phyloP scores from a whole-genome alignment of 92 coral and sea anemone species.

The Heteractis magnifica region DNA sequence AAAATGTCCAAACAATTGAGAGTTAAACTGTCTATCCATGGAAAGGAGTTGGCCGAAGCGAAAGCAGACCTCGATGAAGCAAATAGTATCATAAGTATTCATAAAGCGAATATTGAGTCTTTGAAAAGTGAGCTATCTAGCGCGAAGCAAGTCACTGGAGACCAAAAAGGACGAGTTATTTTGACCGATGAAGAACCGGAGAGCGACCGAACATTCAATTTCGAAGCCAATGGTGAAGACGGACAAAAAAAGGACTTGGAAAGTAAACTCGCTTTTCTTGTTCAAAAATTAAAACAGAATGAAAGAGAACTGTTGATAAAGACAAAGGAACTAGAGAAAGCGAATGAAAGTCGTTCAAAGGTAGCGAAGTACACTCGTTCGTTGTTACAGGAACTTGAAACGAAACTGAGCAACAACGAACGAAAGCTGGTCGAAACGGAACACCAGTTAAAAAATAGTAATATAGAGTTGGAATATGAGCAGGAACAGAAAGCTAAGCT shows the following conservation, averaged over 20 bases:
- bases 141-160: conserved; percentile 39
- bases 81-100: conserved; percentile 88
- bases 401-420: conserved; percentile 80
- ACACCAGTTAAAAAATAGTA: conserved; percentile 70
- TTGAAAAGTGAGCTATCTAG: conserved; percentile 65
- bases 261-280: conserved; percentile 62
- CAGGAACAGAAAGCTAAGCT: conserved; percentile 60
- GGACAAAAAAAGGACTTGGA: conserved; percentile 55
- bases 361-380: conserved; percentile 97
- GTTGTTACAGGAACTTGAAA: conserved; percentile 85
- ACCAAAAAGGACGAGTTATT: conserved; percentile 61
- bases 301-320: conserved; percentile 80
- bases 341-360: conserved; percentile 97
- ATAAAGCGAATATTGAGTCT: conserved; percentile 78
- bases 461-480: conserved; percentile 75
- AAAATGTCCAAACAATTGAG: conserved; percentile 72
- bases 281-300: conserved; percentile 73
- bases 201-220: conserved; percentile 53
- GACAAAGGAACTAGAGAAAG: conserved; percentile 91
- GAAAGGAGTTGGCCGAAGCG: conserved; percentile 83
- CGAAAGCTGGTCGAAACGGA: conserved; percentile 77
- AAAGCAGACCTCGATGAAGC: conserved; percentile 87
- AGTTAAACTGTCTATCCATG: conserved; percentile 69
- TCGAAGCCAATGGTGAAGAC: conserved; percentile 57
- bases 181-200: conserved; percentile 72